Base-by-base conservation (phyloP, 2,797 vertebrate genomes). In the Centroberyx gerrardi region DNA sequence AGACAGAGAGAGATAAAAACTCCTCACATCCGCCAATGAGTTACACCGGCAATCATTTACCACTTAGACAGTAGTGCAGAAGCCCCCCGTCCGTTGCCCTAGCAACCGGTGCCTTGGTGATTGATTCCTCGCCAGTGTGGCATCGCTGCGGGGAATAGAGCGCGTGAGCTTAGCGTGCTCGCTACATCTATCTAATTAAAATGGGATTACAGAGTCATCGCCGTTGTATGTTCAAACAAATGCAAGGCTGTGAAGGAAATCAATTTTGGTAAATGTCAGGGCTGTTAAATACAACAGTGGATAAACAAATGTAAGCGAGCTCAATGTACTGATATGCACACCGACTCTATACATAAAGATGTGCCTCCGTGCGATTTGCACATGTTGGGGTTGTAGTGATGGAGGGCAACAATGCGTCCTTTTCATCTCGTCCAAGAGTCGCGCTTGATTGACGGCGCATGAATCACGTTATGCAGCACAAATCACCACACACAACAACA, bases 171-270 rank as follows among this genome's bases (percentile, higher is more conserved):
- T 92, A 91, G 88, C 88, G 79, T 89, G 93, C 93, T 93, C 87
- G 90, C 94, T 96, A 96, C 95, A 96, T 97, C 95, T 95, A 94
- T 96, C 96, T 98, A 97, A 98, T 99, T 99, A 97, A 99, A 97
- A 97, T 93, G 92, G 95, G 97, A 97, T 99, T 98, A 97, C 92
- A 93, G 94, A 95, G 95, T 95, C 96, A 94, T 96, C 89, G 92
- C 72, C 85, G 90, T 90, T 96, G 93, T 96, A 96, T 95, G 95
- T 96, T 96, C 95, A 91, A 93, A 97, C 96, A 97, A 97, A 96
- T 94, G 91, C 94, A 94, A 85, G 85, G 75, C 89, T 84, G 91
- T 88, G 90, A 83, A 95, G 83, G 84, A 90, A 95, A 96, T 97
- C 93, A 94, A 91, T 97, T 97, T 96, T 93, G 91, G 92, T 95